Percentiles rank a stretch among this genome's conserved stretches.
Conservation (phyloP, 2,888 invertebrate genomes). For the Pecten maximus region DNA sequence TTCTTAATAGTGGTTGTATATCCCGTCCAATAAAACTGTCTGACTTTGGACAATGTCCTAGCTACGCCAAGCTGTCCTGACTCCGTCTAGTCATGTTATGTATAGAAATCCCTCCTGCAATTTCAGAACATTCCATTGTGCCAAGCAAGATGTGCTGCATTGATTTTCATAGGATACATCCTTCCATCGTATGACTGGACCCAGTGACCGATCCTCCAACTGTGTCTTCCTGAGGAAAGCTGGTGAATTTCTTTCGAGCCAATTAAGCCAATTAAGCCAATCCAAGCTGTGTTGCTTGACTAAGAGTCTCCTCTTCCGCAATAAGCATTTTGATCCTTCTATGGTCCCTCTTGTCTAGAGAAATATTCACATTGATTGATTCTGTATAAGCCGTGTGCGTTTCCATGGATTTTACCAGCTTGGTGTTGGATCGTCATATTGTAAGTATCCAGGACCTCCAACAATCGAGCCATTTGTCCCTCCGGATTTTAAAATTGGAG, state of each 20-base stretch:
- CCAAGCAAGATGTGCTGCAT: background rate
- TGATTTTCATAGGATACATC: background rate
- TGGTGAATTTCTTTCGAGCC: conserved; percentile 1
- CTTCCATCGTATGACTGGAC: conserved; percentile 38
- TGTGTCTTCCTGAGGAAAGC: conserved; percentile 30
- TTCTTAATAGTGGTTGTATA: conserved; percentile 27
- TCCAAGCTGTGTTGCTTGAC: background rate
- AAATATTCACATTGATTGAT: background rate
- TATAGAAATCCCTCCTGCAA: background rate
- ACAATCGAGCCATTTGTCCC: background rate
- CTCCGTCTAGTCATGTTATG: background rate
- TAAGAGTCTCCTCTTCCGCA: background rate
- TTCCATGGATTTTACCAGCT: conserved; percentile 21
- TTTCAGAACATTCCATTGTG: background rate
- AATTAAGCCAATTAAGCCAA: too few species aligned
- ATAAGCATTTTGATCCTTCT: background rate
- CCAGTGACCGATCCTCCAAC: background rate
- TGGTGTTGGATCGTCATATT: background rate
- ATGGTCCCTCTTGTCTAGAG: background rate
- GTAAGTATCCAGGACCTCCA: conserved; percentile 22
- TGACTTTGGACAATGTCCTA: conserved; percentile 36
- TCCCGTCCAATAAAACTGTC: conserved; percentile 47
- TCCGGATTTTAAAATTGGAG: background rate
- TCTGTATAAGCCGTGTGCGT: conserved; percentile 23
- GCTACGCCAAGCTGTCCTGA: conserved; percentile 51